Evolutionary conservation across 2,797 vertebrate species (phyloP).

Genomic region (Hippopotamyrus pictus): DNA sequence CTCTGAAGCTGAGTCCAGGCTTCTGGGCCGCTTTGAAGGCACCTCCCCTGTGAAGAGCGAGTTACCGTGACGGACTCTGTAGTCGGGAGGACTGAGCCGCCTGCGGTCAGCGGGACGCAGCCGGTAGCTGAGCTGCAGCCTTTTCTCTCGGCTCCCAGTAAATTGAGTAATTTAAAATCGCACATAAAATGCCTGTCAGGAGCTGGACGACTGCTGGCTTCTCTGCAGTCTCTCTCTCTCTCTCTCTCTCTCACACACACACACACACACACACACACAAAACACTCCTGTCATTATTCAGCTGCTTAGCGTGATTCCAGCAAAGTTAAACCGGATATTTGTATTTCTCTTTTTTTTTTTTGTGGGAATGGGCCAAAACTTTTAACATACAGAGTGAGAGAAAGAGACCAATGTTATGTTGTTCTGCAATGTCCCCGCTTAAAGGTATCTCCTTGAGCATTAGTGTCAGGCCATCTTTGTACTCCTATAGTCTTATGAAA

Average conservation of each 20-base stretch:
- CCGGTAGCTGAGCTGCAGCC: neutral
- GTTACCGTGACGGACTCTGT: neutral
- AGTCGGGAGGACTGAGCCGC: neutral
- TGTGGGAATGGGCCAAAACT: neutral
- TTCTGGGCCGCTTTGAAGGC: neutral
- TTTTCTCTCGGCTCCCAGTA: neutral
- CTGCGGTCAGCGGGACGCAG: neutral
- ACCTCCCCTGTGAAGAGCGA: neutral
- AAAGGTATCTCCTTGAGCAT: neutral
- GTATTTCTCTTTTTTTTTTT: neutral
- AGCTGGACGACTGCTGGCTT: neutral
- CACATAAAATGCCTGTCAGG: neutral
- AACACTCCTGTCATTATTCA: neutral
- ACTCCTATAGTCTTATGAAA: neutral
- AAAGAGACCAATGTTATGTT: neutral
- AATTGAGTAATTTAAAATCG: neutral
- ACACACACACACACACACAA: neutral
- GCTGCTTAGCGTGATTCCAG: neutral
- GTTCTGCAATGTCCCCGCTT: neutral
- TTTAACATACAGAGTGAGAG: neutral
- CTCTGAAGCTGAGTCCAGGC: neutral
- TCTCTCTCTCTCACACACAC: neutral
- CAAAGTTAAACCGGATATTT: neutral
- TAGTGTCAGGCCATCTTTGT: neutral
- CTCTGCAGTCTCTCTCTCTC: neutral